phyloP scores from a whole-genome alignment of 2,113 vertebrate genomes.

The Grantiella picta region DNA sequence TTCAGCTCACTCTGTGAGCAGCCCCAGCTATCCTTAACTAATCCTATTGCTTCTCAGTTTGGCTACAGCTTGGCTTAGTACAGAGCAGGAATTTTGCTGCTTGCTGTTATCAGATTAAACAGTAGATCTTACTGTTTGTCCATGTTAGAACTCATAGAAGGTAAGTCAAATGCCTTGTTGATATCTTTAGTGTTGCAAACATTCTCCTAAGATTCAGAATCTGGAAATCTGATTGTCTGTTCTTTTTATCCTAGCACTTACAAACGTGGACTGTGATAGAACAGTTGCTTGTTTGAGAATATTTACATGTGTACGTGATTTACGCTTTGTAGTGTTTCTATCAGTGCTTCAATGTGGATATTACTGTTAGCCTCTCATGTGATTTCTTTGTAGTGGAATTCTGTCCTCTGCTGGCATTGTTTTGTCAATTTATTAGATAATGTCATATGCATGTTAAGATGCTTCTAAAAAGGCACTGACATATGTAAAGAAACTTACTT shows the following conservation, averaged over 20 bases:
- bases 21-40: constrained; percentile 69
- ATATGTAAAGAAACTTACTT: background rate
- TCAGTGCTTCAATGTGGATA: background rate
- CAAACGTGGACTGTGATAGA: background rate
- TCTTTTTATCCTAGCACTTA: background rate
- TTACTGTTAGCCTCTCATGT: background rate
- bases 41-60: constrained; percentile 63
- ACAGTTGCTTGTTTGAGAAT: constrained; percentile 11
- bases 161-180: constrained; percentile 73
- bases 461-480: background rate
- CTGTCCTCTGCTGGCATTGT: constrained; percentile 57
- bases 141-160: constrained; percentile 84
- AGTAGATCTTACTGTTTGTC: constrained; percentile 69
- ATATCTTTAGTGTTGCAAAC: constrained; percentile 27
- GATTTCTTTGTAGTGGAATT: constrained; percentile 36
- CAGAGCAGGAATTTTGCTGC: constrained; percentile 57
- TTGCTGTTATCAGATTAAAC: constrained; percentile 56
- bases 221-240: background rate
- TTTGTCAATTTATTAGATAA: constrained; percentile 1
- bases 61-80: constrained; percentile 56
- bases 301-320: background rate
- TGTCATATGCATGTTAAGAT: background rate
- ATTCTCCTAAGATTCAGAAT: background rate
- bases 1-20: constrained; percentile 73
- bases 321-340: background rate